Base-by-base conservation (phyloP, 2,888 invertebrate genomes). In the Conchocele bisecta region DNA sequence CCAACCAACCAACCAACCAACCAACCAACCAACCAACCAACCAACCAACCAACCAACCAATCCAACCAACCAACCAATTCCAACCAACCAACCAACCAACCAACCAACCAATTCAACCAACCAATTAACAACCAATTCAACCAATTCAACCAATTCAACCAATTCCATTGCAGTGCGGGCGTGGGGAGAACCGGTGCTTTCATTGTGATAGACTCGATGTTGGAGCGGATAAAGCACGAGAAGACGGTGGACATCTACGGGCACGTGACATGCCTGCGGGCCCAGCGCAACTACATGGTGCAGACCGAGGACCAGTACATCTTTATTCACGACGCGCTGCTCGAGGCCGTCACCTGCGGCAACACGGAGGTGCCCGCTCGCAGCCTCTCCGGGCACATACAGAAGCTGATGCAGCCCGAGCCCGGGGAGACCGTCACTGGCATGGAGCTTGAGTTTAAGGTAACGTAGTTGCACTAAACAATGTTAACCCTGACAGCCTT, bases 241-340 rank as follows among this genome's bases (percentile, higher is more conserved):
- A 98, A 98, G 91, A 98, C 98, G 56, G 97, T 99, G 31, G 99
- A 99, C 91, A 98, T 99, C 81, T 99, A 99, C 90, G 99, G 99
- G 9, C 99, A 99, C 92, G 99, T 99, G 37, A 99, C 99, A 15
- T 98, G 98, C 90, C 93, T 99, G 78, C 94, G 99, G 71, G 98
- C 99, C 26, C 99, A 99, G 92, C 94, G 99, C 59, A 99, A 99
- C 92, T 99, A 99, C 92, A 99, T 99, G 99, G 99, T 99, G 29
- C 91, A 92, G 83, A 99, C 98, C 17, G 98, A 98, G 92, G 98
- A 98, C 92, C 99, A 99, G 92, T 99, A 99, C 92, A 97, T 99
- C 81, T 99, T 99, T 92, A 99, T 99, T 83, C 98, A 99, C 91
- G 99, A 99, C 90, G 97, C 99, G 2, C 81, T 99, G 24, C 93